Evolutionary conservation across 92 coral and sea anemone genomes (phyloP).

Genomic region (Porites cylindrica): DNA sequence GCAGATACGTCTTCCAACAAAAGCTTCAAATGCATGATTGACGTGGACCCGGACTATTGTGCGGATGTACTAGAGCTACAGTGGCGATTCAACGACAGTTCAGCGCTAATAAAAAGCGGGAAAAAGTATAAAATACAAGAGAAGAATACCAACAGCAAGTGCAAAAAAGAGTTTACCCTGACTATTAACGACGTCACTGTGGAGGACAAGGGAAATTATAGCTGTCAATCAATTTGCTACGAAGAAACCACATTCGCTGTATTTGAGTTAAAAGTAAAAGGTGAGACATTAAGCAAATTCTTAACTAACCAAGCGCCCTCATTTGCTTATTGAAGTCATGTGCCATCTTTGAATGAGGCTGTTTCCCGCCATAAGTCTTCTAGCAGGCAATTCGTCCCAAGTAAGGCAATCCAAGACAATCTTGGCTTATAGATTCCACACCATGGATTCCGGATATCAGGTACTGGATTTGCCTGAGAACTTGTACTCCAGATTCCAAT

Average conservation of each 20-base stretch:
- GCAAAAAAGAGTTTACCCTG: not conserved
- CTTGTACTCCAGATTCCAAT: too few relatives aligned
- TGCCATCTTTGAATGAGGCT: too few relatives aligned
- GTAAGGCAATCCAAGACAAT: too few relatives aligned
- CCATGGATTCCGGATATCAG: too few relatives aligned
- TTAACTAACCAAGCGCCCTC: too few relatives aligned
- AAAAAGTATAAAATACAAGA: not conserved
- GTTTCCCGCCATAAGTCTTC: too few relatives aligned
- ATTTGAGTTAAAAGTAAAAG: not conserved
- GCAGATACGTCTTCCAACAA: not conserved
- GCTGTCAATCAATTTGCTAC: conserved; percentile 1
- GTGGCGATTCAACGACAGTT: not conserved
- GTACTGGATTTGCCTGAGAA: too few relatives aligned
- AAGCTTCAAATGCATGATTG: not conserved
- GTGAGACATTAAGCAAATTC: too few relatives aligned
- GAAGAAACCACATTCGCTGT: not conserved
- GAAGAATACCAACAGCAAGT: not conserved
- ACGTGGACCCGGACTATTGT: not conserved
- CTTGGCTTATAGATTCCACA: too few relatives aligned
- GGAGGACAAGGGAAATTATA: conserved; percentile 5
- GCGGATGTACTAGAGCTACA: not conserved
- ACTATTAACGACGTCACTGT: not conserved
- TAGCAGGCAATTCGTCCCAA: too few relatives aligned
- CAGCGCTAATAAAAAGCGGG: not conserved
- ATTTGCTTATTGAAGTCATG: too few relatives aligned